Percentiles rank a stretch among this genome's conserved stretches.
Evolutionary conservation across 2,797 vertebrate species (phyloP).

Genomic region (Chrysocyon brachyurus): DNA sequence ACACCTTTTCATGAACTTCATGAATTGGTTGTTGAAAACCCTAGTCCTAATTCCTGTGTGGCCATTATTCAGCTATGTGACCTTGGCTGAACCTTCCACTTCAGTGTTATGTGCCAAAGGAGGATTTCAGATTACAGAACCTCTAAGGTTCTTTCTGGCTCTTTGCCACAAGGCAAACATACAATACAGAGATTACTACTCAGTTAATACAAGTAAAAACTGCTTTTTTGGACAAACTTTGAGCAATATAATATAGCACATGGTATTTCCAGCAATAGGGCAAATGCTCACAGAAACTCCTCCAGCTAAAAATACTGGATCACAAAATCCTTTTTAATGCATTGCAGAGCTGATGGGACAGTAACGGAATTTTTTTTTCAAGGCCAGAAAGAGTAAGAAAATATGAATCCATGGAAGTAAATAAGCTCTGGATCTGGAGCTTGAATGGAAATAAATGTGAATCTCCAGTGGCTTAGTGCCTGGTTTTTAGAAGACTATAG

Average conservation of each 20-base stretch:
- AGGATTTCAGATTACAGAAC: background rate
- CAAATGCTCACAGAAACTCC: background rate
- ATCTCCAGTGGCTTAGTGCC: background rate
- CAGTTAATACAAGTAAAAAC: slow-evolving; percentile 38
- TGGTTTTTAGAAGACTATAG: background rate
- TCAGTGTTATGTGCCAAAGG: background rate
- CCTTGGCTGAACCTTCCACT: background rate
- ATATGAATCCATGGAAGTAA: background rate
- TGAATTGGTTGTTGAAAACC: background rate
- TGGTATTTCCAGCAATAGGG: background rate
- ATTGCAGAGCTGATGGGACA: background rate
- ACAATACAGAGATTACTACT: background rate
- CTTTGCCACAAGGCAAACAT: background rate
- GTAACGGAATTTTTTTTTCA: background rate
- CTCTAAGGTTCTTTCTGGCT: slow-evolving; percentile 14
- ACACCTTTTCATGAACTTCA: background rate
- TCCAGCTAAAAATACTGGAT: slow-evolving; percentile 27
- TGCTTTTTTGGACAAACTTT: background rate
- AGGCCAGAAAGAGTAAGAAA: slow-evolving; percentile 37
- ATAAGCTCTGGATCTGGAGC: background rate
- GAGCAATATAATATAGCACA: background rate
- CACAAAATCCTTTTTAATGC: slow-evolving; percentile 36
- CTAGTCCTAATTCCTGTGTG: background rate
- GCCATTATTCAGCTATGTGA: background rate
- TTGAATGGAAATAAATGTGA: background rate